Evolutionary conservation across 2,888 invertebrate genomes (phyloP), one percentile per base, ranked within the genome.

Genomic region (Drosophila melanocephala): DNA sequence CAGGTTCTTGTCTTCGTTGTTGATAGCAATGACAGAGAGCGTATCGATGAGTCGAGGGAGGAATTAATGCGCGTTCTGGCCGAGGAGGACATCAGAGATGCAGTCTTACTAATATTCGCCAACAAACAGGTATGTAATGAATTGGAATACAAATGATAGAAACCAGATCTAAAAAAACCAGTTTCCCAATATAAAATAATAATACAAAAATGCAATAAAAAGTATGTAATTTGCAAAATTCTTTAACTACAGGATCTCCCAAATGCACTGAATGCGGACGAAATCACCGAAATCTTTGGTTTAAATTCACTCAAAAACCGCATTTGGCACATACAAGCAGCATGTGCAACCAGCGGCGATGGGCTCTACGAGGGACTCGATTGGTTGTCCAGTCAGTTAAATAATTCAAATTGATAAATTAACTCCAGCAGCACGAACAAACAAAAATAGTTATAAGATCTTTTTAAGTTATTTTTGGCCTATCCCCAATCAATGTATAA

Each of bases 241-340:
- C 94, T 26, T 94, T 19, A 28, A 28, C 14, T 14, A 50, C 93
- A 98, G 98, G 99, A 99, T 96, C 96, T 99, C 95, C 99, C 99
- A 93, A 99, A 99, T 94, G 99, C 99, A 91, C 99, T 99, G 99
- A 99, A 98, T 94, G 99, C 99, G 84, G 99, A 99, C 79, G 99
- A 99, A 95, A 99, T 99, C 91, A 99, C 99, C 92, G 99, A 99
- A 95, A 99, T 99, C 96, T 95, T 99, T 94, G 99, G 99, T 82
- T 96, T 99, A 94, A 99, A 99, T 94, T 98, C 98, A 93, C 95
- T 99, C 94, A 96, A 99, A 94, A 99, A 99, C 95, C 97, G 99
- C 94, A 98, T 98, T 95, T 98, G 98, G 98, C 98, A 98, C 95
- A 98, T 98, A 94, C 98, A 98, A 95, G 97, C 98, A 93, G 98